Evolutionary conservation across 2,113 vertebrate species (phyloP), one percentile per base, ranked within the genome.

Genomic region (Oceanites oceanicus): DNA sequence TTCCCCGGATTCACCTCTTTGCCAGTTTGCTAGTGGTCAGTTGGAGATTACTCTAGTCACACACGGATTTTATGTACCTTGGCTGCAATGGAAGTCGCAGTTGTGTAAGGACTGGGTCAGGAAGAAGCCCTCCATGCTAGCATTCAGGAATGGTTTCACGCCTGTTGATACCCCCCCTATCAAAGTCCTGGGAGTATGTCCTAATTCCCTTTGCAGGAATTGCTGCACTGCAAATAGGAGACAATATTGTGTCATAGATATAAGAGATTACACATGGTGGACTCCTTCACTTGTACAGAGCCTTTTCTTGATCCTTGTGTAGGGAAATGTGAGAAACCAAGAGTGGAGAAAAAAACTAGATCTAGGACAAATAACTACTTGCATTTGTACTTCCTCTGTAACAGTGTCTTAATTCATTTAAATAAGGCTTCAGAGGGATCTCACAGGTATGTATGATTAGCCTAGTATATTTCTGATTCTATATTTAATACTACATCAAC

Each of bases 41-140:
- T 5, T 78, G 53, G 45, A 77, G 16, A 22, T 58, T 70, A 49
- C 34, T 90, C 8, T 50, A 17, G 10, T 38, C 29, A 6, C 45
- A 52, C 1, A 6, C 3, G 3, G 12, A 4, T 59, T 38, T n/a
- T 32, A 11, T 1, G 17, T n/a, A 26, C 8, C 32, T 45, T 38
- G 55, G 42, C 25, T 76, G 68, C 90, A 50, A 72, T 23, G 32
- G 47, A 83, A 88, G 73, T 63, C 22, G 27, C 22, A 52, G 21
- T 7, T 42, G 13, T 36, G 7, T 15, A 74, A 62, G 42, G 29
- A 59, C 23, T 58, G 45, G 36, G 22, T 34, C 49, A 89, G 45
- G n/a, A 92, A 42, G 23, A 62, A 70, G 5, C 45, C 17, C 25
- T 62, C 13, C 42, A 27, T 27, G 11, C 8, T 55, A 4, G 0